phyloP scores from a whole-genome alignment of 2,888 invertebrate genomes.

The Aspidapion aeneum region DNA sequence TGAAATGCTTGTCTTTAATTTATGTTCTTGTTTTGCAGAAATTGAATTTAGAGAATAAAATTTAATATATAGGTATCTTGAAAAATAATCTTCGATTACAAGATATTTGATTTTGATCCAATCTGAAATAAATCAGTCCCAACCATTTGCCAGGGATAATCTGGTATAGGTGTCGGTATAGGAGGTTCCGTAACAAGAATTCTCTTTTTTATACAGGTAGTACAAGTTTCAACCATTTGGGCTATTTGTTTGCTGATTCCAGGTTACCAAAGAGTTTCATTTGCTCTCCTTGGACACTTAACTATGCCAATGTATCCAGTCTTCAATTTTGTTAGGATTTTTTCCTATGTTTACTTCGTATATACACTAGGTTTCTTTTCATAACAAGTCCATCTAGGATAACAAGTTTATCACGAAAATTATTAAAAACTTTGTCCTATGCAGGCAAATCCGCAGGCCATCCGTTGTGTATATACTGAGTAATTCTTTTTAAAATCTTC shows the following conservation, averaged over 20 bases:
- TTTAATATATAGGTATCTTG: background rate
- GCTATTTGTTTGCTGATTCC: too few species aligned
- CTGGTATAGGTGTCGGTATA: too few species aligned
- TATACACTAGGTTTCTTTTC: too few species aligned
- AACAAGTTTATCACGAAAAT: too few species aligned
- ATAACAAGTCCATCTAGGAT: too few species aligned
- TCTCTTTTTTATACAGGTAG: background rate
- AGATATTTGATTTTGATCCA: background rate
- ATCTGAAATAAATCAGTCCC: background rate
- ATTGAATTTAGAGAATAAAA: too few species aligned
- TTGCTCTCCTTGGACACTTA: background rate
- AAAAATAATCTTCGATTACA: background rate
- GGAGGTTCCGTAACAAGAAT: background rate
- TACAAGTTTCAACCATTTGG: background rate
- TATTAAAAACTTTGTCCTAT: background rate
- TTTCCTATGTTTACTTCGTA: background rate
- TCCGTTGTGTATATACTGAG: background rate
- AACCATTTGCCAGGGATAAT: background rate
- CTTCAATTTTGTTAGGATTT: background rate
- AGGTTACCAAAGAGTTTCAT: too few species aligned
- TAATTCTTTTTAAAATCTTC: background rate
- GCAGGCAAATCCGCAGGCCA: background rate
- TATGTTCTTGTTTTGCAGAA: too few species aligned
- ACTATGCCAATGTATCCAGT: background rate
- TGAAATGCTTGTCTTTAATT: too few species aligned